A percentile compares a stretch with the other conserved stretches of the same genome.
Evolutionary conservation across 2,113 vertebrate genomes (phyloP).

Genomic region (Hyperopisus bebe): DNA sequence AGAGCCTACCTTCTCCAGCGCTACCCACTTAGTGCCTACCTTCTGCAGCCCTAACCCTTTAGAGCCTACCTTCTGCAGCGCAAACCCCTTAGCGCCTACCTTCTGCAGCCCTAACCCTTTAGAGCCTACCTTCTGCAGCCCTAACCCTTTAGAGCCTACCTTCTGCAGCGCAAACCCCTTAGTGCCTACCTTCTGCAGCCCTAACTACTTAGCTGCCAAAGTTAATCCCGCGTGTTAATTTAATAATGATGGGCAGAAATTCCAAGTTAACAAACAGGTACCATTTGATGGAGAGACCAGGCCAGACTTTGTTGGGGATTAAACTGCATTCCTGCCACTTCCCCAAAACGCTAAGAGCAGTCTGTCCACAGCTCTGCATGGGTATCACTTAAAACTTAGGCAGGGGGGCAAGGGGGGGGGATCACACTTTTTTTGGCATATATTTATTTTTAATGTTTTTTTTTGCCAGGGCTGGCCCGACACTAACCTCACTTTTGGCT

Average conservation of each 20-base stretch:
- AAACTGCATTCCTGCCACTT: not conserved
- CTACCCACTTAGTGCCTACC: too few species aligned
- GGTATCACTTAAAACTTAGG: not conserved
- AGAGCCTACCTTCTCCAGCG: too few species aligned
- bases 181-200: not conserved
- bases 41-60: not conserved
- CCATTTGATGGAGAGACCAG: not conserved
- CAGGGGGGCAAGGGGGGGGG: not conserved
- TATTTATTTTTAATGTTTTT: not conserved
- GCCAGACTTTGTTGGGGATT: not conserved
- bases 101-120: not conserved
- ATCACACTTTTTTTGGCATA: not conserved
- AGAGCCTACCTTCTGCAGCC: not conserved
- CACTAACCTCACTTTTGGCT: not conserved
- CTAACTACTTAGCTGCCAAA: not conserved
- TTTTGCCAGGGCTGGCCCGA: not conserved
- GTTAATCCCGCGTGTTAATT: not conserved
- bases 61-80: too few species aligned
- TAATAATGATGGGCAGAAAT: not conserved
- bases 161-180: not conserved
- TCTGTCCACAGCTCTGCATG: not conserved
- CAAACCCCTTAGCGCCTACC: not conserved
- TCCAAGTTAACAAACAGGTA: not conserved
- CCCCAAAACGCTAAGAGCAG: not conserved
- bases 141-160: not conserved